These are phyloP conservation scores for Arctocebus calabarensis DNA, from an alignment of 2,797 vertebrate genomes.

Conservation along the genomic window DNA sequence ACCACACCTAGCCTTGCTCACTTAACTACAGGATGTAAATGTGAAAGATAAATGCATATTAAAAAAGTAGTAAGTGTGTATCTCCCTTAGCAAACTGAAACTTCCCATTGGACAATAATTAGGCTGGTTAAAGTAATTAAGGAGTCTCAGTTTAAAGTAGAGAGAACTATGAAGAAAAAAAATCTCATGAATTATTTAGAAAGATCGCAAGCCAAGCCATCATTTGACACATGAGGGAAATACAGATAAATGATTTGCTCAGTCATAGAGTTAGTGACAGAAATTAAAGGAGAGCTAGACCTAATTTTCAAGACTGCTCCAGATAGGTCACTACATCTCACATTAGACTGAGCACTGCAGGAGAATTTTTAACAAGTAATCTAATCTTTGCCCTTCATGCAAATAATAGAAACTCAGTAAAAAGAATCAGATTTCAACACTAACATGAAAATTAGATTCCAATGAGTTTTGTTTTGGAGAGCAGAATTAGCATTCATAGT, in stretches of 20 bases:
- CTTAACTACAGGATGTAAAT: neutral
- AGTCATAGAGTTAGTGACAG: neutral
- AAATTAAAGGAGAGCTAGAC: neutral
- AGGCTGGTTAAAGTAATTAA: neutral
- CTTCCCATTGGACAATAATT: neutral
- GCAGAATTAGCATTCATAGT: neutral
- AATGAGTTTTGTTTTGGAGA: neutral
- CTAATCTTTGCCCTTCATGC: neutral
- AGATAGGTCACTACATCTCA: neutral
- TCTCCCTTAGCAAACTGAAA: neutral
- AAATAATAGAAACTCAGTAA: neutral
- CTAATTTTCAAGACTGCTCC: neutral
- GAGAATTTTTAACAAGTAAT: conserved; percentile 23
- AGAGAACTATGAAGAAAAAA: neutral
- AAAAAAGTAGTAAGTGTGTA: neutral
- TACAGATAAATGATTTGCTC: neutral
- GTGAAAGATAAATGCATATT: neutral
- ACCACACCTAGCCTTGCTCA: no score
- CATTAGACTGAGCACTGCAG: neutral
- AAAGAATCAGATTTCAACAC: conserved; percentile 1
- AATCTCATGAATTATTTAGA: neutral
- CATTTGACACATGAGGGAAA: neutral
- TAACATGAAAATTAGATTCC: neutral
- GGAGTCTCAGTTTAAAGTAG: neutral
- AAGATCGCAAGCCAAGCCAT: neutral